Percentiles rank a stretch among this genome's conserved stretches.
Conservation (phyloP, 2,113 vertebrate species). For the Oncorhynchus clarkii region DNA sequence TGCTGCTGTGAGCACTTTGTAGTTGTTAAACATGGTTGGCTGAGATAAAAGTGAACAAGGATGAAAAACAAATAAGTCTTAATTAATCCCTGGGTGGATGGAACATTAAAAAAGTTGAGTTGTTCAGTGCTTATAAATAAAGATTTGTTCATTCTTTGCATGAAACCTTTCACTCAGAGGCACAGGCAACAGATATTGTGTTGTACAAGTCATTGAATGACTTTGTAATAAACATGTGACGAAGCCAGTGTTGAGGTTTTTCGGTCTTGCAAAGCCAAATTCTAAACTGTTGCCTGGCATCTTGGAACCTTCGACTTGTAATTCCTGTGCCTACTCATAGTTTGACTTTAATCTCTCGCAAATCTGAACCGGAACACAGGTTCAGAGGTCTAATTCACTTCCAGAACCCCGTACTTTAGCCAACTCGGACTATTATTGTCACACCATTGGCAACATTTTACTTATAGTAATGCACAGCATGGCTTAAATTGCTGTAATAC, state of each 20-base stretch:
- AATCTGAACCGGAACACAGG: no score
- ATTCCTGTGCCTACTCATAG: not conserved
- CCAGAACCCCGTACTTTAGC: no score
- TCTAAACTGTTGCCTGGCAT: not conserved
- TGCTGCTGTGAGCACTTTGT: not conserved
- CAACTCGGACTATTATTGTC: no score
- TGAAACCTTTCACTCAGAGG: not conserved
- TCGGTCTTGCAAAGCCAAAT: not conserved
- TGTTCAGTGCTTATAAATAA: slow-evolving; percentile 1
- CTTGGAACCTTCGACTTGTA: no score
- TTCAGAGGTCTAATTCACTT: no score
- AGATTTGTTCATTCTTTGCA: not conserved
- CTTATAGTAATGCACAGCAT: no score
- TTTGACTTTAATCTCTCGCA: no score
- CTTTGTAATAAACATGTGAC: not conserved
- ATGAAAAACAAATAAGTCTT: not conserved
- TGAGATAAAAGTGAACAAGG: slow-evolving; percentile 1
- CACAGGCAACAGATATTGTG: not conserved
- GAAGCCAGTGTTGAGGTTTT: not conserved
- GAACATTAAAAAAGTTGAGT: not conserved
- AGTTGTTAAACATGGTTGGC: not conserved
- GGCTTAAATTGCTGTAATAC: no score
- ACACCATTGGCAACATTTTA: no score
- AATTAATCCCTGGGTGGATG: not conserved
- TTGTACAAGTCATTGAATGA: not conserved